Percentiles rank a stretch among this genome's conserved stretches.
These are phyloP conservation scores for Palythoa grandiflora DNA, from an alignment of 92 coral and sea anemone species.

Conservation along the genomic window DNA sequence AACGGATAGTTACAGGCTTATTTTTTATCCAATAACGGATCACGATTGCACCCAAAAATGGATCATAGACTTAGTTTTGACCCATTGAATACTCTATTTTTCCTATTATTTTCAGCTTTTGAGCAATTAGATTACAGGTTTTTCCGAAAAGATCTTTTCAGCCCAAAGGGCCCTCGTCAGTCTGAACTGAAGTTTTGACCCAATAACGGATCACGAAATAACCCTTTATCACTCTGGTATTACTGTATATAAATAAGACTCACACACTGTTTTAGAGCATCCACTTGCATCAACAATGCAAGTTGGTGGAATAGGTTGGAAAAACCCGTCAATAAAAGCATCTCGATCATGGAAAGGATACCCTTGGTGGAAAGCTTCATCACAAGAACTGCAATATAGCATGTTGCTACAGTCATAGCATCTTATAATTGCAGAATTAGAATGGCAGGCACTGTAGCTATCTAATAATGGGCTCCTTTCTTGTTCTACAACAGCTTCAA, in stretches of 20 bases:
- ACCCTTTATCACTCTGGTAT: no score
- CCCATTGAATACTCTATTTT: no score
- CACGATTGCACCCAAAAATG: no score
- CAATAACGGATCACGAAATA: not conserved
- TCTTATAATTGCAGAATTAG: conserved; percentile 17
- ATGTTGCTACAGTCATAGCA: conserved; percentile 47
- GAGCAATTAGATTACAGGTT: no score
- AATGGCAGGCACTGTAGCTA: conserved; percentile 8
- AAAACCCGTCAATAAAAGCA: conserved; percentile 15
- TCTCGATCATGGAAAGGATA: conserved; percentile 28
- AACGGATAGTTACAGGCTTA: no score
- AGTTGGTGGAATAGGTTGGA: conserved; percentile 21
- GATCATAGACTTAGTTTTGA: no score
- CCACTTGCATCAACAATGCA: conserved; percentile 10
- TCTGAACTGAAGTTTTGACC: no score
- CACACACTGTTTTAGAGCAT: conserved; percentile 11
- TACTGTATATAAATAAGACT: not conserved
- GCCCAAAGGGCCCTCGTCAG: no score
- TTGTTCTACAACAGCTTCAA: conserved; percentile 29
- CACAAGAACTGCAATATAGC: conserved; percentile 30
- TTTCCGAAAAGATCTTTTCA: no score
- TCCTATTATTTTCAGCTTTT: no score
- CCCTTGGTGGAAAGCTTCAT: conserved; percentile 26
- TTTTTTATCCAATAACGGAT: no score
- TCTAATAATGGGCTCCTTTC: conserved; percentile 32